These are phyloP conservation scores for Micromesistius poutassou DNA, from an alignment of 2,797 vertebrate species.

Conservation along the genomic window DNA sequence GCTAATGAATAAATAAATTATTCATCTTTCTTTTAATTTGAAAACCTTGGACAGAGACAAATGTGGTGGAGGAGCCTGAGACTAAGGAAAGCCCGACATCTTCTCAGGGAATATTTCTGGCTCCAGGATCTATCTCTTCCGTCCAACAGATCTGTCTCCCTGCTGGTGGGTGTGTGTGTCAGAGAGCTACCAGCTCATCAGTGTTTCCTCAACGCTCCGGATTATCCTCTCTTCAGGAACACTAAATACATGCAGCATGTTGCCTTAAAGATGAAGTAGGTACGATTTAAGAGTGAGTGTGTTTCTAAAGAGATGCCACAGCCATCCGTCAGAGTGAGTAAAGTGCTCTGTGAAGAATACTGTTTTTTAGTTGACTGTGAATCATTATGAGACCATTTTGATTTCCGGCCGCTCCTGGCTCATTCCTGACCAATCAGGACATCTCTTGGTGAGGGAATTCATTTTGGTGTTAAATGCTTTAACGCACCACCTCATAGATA, in stretches of 20 bases:
- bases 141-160: background rate
- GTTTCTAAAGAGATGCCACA: background rate
- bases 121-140: background rate
- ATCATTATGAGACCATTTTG: background rate
- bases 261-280: background rate
- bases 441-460: too few species aligned
- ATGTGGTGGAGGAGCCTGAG: constrained; percentile 35
- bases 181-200: background rate
- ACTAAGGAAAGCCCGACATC: constrained; percentile 43
- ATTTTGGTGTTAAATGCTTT: too few species aligned
- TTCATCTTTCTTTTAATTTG: constrained; percentile 63
- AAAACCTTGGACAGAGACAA: constrained; percentile 53
- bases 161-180: constrained; percentile 2
- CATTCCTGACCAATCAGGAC: too few species aligned
- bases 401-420: too few species aligned
- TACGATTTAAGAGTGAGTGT: background rate
- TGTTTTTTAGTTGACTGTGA: background rate
- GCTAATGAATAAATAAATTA: constrained; percentile 76
- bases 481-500: too few species aligned
- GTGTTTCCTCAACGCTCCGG: background rate
- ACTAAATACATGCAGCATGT: background rate
- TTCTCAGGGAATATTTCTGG: constrained; percentile 20
- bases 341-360: background rate
- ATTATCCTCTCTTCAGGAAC: background rate
- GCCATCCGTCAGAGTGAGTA: background rate